Percentiles rank a stretch among this genome's conserved stretches.
Evolutionary conservation across 2,888 invertebrate species (phyloP).

Genomic region (Trichogramma dendrolimi): DNA sequence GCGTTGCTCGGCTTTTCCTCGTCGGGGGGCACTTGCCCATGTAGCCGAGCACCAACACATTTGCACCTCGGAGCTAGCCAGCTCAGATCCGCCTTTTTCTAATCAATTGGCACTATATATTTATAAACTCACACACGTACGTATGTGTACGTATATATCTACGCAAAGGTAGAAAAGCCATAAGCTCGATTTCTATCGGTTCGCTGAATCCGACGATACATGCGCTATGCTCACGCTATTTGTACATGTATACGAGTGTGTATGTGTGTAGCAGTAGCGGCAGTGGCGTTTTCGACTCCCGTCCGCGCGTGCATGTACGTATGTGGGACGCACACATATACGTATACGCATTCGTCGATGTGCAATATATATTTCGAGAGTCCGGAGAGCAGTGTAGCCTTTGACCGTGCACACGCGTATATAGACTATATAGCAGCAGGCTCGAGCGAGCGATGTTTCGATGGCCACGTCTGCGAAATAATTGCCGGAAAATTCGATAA

Average conservation of each 20-base stretch:
- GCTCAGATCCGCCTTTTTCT: conserved; percentile 14
- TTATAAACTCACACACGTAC: too few species aligned
- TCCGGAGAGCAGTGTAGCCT: background rate
- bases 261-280: too few species aligned
- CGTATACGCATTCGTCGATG: background rate
- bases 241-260: too few species aligned
- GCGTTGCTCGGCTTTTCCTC: too few species aligned
- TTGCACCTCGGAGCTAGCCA: too few species aligned
- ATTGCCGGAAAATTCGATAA: conserved; percentile 29
- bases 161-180: too few species aligned
- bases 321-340: background rate
- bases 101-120: conserved; percentile 13
- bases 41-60: too few species aligned
- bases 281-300: background rate
- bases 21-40: too few species aligned
- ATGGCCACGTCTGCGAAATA: conserved; percentile 24
- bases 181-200: conserved; percentile 4
- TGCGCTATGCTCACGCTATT: too few species aligned
- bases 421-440: background rate
- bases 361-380: background rate
- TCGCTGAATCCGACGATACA: conserved; percentile 8
- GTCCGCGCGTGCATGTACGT: background rate
- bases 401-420: conserved; percentile 5
- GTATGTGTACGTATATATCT: too few species aligned
- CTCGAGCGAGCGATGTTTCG: conserved; percentile 14